phyloP scores from a whole-genome alignment of 2,797 vertebrate species.

The Bryconaethiops microstoma region DNA sequence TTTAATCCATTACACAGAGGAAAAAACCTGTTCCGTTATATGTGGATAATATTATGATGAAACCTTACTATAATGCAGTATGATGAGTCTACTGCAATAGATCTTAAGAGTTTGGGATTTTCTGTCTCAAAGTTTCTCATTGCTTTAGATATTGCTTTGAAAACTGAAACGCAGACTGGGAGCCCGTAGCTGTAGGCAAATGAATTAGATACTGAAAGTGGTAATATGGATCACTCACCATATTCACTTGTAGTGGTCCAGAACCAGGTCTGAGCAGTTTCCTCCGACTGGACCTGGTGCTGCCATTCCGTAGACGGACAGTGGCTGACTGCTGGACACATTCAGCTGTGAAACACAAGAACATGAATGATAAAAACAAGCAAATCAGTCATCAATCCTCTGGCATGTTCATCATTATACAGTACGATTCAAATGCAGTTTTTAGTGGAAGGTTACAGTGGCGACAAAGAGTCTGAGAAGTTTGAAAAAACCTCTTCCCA shows the following conservation, averaged over 20 bases:
- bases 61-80: background rate
- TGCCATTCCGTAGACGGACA: slow-evolving; percentile 74
- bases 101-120: background rate
- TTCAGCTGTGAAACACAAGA: slow-evolving; percentile 65
- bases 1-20: background rate
- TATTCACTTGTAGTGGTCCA: slow-evolving; percentile 85
- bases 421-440: no score
- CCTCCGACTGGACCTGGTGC: slow-evolving; percentile 75
- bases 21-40: background rate
- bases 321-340: slow-evolving; percentile 74
- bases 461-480: no score
- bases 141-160: background rate
- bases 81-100: background rate
- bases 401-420: background rate
- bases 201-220: background rate
- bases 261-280: slow-evolving; percentile 84
- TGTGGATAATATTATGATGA: background rate
- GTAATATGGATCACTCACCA: slow-evolving; percentile 75
- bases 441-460: no score
- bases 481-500: no score
- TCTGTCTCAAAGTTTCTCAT: background rate
- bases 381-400: background rate
- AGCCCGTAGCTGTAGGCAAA: background rate
- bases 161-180: background rate
- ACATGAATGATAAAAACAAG: slow-evolving; percentile 32